Evolutionary conservation across 30 jellyfish, hydroid and myxozoan species (phyloP).

Genomic region (Pelagia noctiluca): DNA sequence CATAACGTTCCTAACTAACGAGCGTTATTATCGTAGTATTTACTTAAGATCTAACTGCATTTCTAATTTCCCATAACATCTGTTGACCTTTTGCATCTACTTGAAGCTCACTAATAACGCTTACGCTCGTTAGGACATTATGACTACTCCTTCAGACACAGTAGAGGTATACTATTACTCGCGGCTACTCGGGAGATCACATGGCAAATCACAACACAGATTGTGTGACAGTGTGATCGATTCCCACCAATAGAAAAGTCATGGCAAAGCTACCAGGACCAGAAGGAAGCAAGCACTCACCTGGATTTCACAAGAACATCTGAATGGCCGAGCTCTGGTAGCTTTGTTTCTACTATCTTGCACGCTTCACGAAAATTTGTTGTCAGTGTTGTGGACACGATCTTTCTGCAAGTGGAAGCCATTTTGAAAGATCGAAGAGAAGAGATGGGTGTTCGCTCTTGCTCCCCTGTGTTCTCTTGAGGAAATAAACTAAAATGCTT

Average conservation of each 20-base stretch:
- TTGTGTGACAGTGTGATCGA: background rate
- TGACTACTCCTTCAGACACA: too few species aligned
- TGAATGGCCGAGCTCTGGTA: conserved; percentile 45
- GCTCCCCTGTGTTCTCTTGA: background rate
- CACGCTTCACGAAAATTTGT: conserved; percentile 87
- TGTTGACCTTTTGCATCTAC: too few species aligned
- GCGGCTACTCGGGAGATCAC: too few species aligned
- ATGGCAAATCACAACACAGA: too few species aligned
- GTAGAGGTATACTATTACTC: too few species aligned
- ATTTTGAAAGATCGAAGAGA: background rate
- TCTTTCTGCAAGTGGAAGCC: conserved; percentile 47
- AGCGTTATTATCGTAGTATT: too few species aligned
- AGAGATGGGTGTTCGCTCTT: background rate
- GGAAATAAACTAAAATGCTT: too few species aligned
- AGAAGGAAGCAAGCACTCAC: conserved; percentile 4
- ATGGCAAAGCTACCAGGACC: background rate
- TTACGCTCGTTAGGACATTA: too few species aligned
- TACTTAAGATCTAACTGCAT: too few species aligned
- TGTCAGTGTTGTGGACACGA: conserved; percentile 63
- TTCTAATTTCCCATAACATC: too few species aligned
- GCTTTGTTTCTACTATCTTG: conserved; percentile 48
- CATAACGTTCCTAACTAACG: too few species aligned
- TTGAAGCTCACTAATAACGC: too few species aligned
- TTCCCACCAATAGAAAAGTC: background rate
- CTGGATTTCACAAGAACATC: conserved; percentile 76